These are phyloP conservation scores for Endotricha flammealis DNA, from an alignment of 2,888 invertebrate genomes.

Conservation along the genomic window DNA sequence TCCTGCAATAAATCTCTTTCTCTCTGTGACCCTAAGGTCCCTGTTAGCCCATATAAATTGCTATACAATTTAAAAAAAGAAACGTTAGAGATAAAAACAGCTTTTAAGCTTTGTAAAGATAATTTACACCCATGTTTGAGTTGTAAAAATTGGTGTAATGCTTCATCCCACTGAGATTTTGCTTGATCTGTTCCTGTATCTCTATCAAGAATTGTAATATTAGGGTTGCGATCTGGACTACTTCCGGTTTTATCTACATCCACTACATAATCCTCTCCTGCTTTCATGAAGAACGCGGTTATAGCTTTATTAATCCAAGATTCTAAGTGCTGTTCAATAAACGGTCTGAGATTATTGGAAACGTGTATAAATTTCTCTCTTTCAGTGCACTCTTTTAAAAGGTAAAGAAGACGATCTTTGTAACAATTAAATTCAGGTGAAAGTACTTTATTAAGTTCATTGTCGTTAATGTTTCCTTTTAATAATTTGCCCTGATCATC, in stretches of 20 bases:
- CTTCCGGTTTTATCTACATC: conserved; percentile 28
- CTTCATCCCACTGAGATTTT: conserved; percentile 45
- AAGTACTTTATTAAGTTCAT: conserved; percentile 7
- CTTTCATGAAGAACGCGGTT: conserved; percentile 29
- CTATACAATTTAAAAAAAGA: conserved; percentile 20
- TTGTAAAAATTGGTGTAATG: conserved; percentile 49
- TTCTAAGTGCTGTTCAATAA: conserved; percentile 27
- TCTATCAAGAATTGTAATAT: conserved; percentile 33
- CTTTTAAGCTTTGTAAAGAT: conserved; percentile 35
- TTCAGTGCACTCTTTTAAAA: conserved; percentile 21
- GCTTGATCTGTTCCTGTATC: conserved; percentile 44
- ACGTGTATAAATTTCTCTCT: conserved; percentile 20
- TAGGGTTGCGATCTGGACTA: conserved; percentile 19
- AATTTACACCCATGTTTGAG: conserved; percentile 43
- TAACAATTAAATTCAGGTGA: conserved; percentile 10
- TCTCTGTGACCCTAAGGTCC: conserved; percentile 39
- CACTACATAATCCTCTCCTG: conserved; percentile 33
- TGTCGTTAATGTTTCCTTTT: conserved; percentile 9
- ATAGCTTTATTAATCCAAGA: conserved; percentile 31
- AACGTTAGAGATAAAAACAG: conserved; percentile 49
- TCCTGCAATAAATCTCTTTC: conserved; percentile 33
- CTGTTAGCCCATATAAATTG: conserved; percentile 43
- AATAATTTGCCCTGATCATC: conserved; percentile 12
- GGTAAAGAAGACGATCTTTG: conserved; percentile 15
- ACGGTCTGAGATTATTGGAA: conserved; percentile 25